Evolutionary conservation across 1,140 invertebrate genomes (phyloP), one percentile per base, ranked within the genome.

Genomic region (Drosophila leontia): DNA sequence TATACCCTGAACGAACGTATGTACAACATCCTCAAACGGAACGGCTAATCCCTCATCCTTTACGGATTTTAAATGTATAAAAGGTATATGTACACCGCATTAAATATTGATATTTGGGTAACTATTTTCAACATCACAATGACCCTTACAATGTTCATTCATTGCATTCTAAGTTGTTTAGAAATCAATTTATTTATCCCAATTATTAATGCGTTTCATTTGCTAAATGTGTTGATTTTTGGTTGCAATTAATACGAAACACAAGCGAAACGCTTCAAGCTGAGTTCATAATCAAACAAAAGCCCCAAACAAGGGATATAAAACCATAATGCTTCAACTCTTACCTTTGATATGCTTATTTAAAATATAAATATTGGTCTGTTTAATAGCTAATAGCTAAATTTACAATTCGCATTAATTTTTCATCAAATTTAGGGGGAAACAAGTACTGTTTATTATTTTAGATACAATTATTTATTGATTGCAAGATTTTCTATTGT

Each of bases 11-110:
- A 45, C 19, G 53, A 29, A 50, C 13, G 48, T 37, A 37, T 47
- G 26, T 29, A 12, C 44, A 9, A n/a, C 67, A 13, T 48, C 9
- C 17, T 39, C 60, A 15, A 26, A 32, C 23, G 56, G 7, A 15
- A 3, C 26, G 37, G 35, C 67, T 70, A 55, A 70, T 70, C 67
- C 63, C 63, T 29, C 23, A 63, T 39, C 44, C 59, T 63, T 47
- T 17, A 8, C 19, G 12, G 44, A 11, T 12, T 17, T 39, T 23
- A 6, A 55, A 19, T 12, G 8, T 26, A 13, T 29, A 15, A 13
- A 19, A 29, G 15, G 12, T n/a, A 50, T 19, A 53, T 13, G 13
- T 19, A 13, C 4, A 39, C 23, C 23, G 39, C 51, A 55, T 37
- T 55, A 3, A 55, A 55, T 56, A 58, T 62, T 62, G 32, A 55